Percentiles rank a stretch among this genome's conserved stretches.
phyloP scores from a whole-genome alignment of 2,888 invertebrate species.

The Mantis religiosa region DNA sequence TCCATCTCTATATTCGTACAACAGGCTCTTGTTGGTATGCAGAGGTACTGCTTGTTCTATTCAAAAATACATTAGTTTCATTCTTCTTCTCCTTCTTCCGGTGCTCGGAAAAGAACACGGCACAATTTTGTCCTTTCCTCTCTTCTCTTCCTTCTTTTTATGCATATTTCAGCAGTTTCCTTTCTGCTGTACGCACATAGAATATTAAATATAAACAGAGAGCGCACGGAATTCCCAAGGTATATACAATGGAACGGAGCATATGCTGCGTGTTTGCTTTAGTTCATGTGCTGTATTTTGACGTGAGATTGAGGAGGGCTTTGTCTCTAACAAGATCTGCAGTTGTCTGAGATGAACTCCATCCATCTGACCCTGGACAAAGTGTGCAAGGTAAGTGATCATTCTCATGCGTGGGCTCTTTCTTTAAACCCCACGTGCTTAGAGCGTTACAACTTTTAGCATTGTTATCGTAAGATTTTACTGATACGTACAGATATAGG shows the following conservation, averaged over 20 bases:
- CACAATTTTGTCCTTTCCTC: background rate
- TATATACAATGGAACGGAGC: background rate
- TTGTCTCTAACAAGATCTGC: background rate
- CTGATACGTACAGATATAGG: too few relatives aligned
- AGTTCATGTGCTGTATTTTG: background rate
- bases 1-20: background rate
- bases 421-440: background rate
- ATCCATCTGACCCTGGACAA: too few relatives aligned
- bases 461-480: too few relatives aligned
- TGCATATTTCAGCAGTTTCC: background rate
- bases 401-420: too few relatives aligned
- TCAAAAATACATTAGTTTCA: constrained; percentile 1
- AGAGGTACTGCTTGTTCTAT: background rate
- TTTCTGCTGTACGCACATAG: background rate
- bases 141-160: background rate
- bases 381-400: background rate
- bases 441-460: background rate
- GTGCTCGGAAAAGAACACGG: background rate
- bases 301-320: background rate
- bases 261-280: background rate
- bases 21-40: background rate
- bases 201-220: constrained; percentile 2
- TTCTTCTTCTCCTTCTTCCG: background rate
- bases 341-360: background rate
- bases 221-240: background rate